Base-by-base conservation (phyloP, 2,113 vertebrate genomes). In the Turdus rufiventris region DNA sequence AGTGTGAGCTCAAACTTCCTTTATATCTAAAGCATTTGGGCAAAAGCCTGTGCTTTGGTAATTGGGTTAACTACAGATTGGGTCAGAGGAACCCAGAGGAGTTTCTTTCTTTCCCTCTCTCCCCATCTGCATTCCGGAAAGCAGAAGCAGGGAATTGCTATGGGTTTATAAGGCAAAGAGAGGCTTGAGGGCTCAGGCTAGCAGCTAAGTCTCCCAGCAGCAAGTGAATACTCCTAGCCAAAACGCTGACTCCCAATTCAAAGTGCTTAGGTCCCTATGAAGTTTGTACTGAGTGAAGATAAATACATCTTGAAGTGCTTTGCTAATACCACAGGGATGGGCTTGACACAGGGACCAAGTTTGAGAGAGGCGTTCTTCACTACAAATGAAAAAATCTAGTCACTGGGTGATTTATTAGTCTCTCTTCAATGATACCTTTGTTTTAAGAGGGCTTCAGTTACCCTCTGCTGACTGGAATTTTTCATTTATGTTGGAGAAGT, bases 401-500 rank as follows among this genome's bases (percentile, higher is more conserved):
- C 61, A 84, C 19, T 47, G 24, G 5, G 18, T 93, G 92, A 96
- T 91, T 92, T 92, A 93, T 88, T 85, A 70, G 42, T 76, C 88
- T 78, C 36, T 79, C 42, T 83, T 88, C 88, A 95, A 89, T 66
- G 56, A 92, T 43, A 70, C 54, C 80, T 94, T 86, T 86, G 85
- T 91, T 94, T 94, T 71, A 89, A 89, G 60, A 91, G 73, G 56
- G 51, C 72, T 92, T 94, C 89, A 62, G 86, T 94, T 95, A 90
- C 85, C 26, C 71, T 93, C 76, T 91, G 72, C 82, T 86, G 91
- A 80, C 79, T 93, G 92, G 88, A 89, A 85, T 85, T 94, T 96
- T 94, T 94, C 85, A 85, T 93, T 93, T 91, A 60, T 77, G n/a
- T 90, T 92, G 91, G 79, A 92, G 60, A 93, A 93, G 51, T 57